Percentiles rank a stretch among this genome's conserved stretches.
phyloP scores from a whole-genome alignment of 2,888 invertebrate genomes.

The Chloromyia formosa region DNA sequence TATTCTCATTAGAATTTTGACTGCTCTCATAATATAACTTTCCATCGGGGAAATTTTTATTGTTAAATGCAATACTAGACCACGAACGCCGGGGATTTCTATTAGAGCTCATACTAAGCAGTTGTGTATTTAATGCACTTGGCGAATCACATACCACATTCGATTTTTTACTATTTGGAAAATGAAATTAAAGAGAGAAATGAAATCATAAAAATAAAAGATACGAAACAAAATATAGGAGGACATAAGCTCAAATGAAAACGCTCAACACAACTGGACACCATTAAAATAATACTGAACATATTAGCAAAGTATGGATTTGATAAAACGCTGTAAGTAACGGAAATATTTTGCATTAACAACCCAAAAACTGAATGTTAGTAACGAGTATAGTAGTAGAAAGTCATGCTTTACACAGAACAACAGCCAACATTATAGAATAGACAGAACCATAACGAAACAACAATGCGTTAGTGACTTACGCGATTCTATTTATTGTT shows the following conservation, averaged over 20 bases:
- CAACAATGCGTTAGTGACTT: constrained; percentile 67
- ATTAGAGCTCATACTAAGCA: constrained; percentile 44
- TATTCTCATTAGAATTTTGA: constrained; percentile 55
- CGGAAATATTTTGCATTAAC: no score
- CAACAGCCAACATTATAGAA: not conserved
- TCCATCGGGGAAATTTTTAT: constrained; percentile 56
- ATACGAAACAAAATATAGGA: constrained; percentile 34
- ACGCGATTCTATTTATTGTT: constrained; percentile 92
- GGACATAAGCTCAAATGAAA: not conserved
- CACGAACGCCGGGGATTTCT: constrained; percentile 54
- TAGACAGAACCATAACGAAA: constrained; percentile 16
- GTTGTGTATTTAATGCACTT: constrained; percentile 49
- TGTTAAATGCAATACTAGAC: constrained; percentile 56
- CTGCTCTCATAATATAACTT: constrained; percentile 55
- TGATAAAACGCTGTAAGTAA: no score
- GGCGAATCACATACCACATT: constrained; percentile 52
- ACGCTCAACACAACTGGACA: constrained; percentile 40
- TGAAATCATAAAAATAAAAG: constrained; percentile 40
- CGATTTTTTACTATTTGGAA: constrained; percentile 52
- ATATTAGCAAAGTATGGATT: not conserved
- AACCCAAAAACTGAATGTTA: not conserved
- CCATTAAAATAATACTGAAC: constrained; percentile 45
- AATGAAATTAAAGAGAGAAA: constrained; percentile 44
- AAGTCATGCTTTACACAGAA: constrained; percentile 19
- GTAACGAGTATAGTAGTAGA: not conserved